Base-by-base conservation (phyloP, 1,140 invertebrate species). In the Trichonephila clavata region DNA sequence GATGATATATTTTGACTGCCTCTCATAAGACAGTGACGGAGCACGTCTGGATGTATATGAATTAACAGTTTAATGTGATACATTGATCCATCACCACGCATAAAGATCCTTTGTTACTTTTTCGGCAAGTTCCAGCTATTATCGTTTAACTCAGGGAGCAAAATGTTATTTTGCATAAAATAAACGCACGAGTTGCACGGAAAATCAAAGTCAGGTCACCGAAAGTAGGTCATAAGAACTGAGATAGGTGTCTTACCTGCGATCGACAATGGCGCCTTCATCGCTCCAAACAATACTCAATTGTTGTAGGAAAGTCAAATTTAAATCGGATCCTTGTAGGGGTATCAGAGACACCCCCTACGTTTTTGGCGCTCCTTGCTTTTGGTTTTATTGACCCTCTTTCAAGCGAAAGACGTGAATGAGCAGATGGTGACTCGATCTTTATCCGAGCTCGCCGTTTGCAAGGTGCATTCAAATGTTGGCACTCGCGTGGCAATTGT, bases 351-450 rank as follows among this genome's bases (percentile, higher is more conserved):
- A 18, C 27, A 27, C 71, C 27, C 71, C 68, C 71, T 27, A 77
- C 71, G 32, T 32, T 77, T 77, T 77, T 77, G 27, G 71, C 32
- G 27, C 71, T 77, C 27, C 71, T 77, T 77, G 5, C 27, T 77
- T 77, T 77, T 77, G 71, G 71, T 77, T 77, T 77, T 77, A 77
- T 32, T 77, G 71, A 77, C 71, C 71, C 71, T 77, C 71, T 77
- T 77, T 77, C 71, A 77, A 39, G 16, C 71, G 32, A 24, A 27
- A 77, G 71, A 77, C 71, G 71, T 27, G 24, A 77, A 77, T 27
- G 24, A 77, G 32, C 71, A 77, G 71, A 77, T 77, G 71, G 24
- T 77, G 71, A 14, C 27, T 6, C 16, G 71, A 77, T 77, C 71
- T 77, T 27, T 63, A 63, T 63, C 61, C 61, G 21, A 18, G 61